Evolutionary conservation across 2,797 vertebrate genomes (phyloP).

Genomic region (Dromococcyx pavoninus): DNA sequence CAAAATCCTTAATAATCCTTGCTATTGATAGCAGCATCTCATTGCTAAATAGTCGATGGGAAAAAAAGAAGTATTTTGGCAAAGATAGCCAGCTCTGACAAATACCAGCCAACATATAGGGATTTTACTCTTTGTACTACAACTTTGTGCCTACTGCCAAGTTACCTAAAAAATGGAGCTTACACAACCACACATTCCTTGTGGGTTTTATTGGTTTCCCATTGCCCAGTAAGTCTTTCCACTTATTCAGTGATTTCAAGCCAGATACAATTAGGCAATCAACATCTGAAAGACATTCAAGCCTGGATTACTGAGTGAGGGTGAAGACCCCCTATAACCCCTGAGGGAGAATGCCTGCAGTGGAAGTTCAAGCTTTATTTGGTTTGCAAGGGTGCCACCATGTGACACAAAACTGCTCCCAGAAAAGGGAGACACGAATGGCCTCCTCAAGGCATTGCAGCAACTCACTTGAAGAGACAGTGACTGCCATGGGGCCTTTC

Average conservation of each 20-base stretch:
- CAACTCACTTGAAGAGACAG: background rate
- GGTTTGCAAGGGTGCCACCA: slow-evolving; percentile 44
- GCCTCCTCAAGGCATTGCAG: background rate
- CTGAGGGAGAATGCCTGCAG: background rate
- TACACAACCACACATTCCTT: background rate
- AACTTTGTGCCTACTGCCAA: background rate
- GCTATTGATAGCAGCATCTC: background rate
- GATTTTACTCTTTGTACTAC: background rate
- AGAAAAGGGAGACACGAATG: background rate
- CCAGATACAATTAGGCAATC: background rate
- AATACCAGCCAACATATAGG: background rate
- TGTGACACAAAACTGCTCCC: background rate
- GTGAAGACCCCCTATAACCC: background rate
- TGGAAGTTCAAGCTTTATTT: background rate
- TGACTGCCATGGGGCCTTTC: background rate
- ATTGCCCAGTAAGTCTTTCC: background rate
- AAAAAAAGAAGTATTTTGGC: background rate
- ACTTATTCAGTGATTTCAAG: background rate
- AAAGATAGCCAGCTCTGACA: background rate
- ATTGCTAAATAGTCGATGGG: background rate
- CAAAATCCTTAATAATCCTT: background rate
- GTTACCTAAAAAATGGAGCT: background rate
- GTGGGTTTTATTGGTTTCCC: background rate
- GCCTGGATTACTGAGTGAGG: background rate
- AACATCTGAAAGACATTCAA: background rate